phyloP scores from a whole-genome alignment of 2,113 vertebrate genomes.

The Brachyhypopomus gauderio region DNA sequence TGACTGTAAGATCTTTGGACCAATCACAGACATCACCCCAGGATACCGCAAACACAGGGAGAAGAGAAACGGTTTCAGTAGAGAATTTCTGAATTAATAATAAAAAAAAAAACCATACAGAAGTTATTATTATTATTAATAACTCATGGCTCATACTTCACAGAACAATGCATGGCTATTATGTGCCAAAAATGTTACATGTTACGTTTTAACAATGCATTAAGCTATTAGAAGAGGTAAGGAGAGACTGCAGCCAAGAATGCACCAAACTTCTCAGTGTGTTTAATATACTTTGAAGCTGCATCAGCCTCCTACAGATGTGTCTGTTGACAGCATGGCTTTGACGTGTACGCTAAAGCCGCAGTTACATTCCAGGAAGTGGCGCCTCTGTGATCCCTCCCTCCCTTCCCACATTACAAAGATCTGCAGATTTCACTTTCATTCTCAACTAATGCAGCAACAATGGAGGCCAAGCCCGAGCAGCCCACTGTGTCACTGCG shows the following conservation, averaged over 20 bases:
- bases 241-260: too few species aligned
- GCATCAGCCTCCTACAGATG: not conserved
- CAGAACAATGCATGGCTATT: too few species aligned
- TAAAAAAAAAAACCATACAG: not conserved
- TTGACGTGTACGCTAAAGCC: not conserved
- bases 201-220: too few species aligned
- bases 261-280: too few species aligned
- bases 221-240: too few species aligned
- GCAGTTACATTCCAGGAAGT: not conserved
- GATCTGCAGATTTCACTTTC: not conserved
- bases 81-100: not conserved
- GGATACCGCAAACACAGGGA: not conserved
- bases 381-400: not conserved
- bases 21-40: not conserved
- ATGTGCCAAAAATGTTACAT: too few species aligned
- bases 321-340: not conserved
- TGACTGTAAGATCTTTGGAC: not conserved
- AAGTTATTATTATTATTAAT: not conserved
- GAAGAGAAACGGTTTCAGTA: not conserved
- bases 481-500: not conserved
- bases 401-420: not conserved
- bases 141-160: not conserved
- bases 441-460: not conserved
- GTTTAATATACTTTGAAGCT: too few species aligned
- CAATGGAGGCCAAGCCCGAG: not conserved